Evolutionary conservation across 2,888 invertebrate genomes (phyloP), one percentile per base, ranked within the genome.

Genomic region (Brachyptera putata): DNA sequence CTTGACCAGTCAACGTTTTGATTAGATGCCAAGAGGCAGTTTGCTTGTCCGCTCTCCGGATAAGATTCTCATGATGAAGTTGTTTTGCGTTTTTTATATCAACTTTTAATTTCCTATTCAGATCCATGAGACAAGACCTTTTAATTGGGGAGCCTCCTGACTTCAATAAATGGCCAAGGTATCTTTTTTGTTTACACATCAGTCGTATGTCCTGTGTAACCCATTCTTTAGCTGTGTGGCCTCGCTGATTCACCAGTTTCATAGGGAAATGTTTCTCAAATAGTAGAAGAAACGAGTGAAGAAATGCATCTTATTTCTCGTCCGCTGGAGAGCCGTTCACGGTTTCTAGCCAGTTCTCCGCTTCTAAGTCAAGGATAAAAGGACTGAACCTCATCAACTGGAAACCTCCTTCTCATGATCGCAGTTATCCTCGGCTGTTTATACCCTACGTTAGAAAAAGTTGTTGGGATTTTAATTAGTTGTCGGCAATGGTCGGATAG

Each of bases 141-240:
- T n/a, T n/a, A n/a, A n/a, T n/a, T n/a, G n/a, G n/a, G n/a, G 9
- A 11, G 24, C 11, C 48, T 22, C 22, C 22, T 21, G 21, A 24
- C 25, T 48, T 48, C n/a, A 3, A 9, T 21, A 24, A 25, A 48
- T 24, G 22, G 24, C 48, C 21, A 9, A 48, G 21, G 25, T 24
- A 25, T 48, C 48, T 21, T 48, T 48, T 48, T n/a, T n/a, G 21
- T 22, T 21, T 48, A 14, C 48, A 22, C n/a, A 18, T 48, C n/a
- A 24, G 24, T 48, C 24, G 13, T 37, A 37, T 37, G 13, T 13
- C n/a, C n/a, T n/a, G 48, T 7, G 48, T 48, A 14, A 48, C 22
- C 48, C 48, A 48, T 48, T 48, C 48, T 24, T 48, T 25, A n/a
- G n/a, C 25, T 9, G 11, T 37, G 37, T 16, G 16, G 13, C 7